Evolutionary conservation across 1,140 invertebrate genomes (phyloP).

Genomic region (Prorops nasuta): DNA sequence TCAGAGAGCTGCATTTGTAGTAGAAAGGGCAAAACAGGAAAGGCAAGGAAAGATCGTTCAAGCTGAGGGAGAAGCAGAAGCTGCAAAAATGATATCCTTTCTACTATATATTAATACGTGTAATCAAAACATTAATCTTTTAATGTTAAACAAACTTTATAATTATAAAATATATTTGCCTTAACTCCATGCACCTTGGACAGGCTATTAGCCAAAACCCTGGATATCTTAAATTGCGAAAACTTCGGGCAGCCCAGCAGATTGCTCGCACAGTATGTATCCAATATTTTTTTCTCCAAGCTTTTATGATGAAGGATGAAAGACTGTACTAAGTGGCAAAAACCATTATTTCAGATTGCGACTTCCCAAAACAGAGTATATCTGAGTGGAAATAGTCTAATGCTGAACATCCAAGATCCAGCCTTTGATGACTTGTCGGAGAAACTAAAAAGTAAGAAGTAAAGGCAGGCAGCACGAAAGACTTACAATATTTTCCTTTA

Average conservation of each 20-base stretch:
- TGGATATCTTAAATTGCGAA: constrained; percentile 96
- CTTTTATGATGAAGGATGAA: neutral
- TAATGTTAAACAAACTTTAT: neutral
- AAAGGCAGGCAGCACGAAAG: constrained; percentile 22
- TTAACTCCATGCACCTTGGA: constrained; percentile 83
- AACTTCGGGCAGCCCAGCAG: constrained; percentile 95
- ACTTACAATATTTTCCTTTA: neutral
- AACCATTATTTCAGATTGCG: constrained; percentile 70
- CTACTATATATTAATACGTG: too few relatives aligned
- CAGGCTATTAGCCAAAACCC: constrained; percentile 92
- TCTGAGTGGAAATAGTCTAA: constrained; percentile 86
- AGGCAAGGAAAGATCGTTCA: constrained; percentile 99
- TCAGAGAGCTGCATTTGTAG: constrained; percentile 95
- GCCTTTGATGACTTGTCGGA: constrained; percentile 86
- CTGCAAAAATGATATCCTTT: constrained; percentile 95
- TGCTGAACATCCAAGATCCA: constrained; percentile 96
- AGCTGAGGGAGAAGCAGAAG: constrained; percentile 99
- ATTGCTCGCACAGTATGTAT: constrained; percentile 97
- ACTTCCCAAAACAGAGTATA: constrained; percentile 94
- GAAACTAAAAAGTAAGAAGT: constrained; percentile 81
- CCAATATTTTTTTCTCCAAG: constrained; percentile 42
- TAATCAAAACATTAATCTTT: too few relatives aligned
- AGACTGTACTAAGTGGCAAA: constrained; percentile 6
- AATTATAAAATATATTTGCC: constrained; percentile 51
- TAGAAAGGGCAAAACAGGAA: constrained; percentile 97